Percentiles rank a stretch among this genome's conserved stretches.
Evolutionary conservation across 2,113 vertebrate species (phyloP).

Genomic region (Callipepla californica): DNA sequence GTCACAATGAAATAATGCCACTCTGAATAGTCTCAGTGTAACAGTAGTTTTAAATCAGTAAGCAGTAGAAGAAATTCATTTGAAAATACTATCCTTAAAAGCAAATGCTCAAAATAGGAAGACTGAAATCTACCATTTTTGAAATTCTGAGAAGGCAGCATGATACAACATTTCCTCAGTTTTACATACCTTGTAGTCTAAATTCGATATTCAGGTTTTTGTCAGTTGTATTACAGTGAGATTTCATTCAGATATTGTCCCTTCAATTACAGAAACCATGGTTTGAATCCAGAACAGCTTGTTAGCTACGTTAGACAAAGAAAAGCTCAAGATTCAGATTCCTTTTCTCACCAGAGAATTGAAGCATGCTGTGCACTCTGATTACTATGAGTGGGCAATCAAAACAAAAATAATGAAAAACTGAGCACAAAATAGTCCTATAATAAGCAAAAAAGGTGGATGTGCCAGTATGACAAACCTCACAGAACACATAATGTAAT

Average conservation of each 20-base stretch:
- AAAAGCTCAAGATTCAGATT: slow-evolving; percentile 2
- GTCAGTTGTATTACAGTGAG: not conserved
- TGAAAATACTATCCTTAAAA: not conserved
- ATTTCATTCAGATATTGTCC: not conserved
- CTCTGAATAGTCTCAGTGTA: not conserved
- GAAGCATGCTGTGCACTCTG: not conserved
- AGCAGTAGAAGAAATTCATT: not conserved
- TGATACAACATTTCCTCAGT: not conserved
- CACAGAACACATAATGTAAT: not conserved
- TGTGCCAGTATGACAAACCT: not conserved
- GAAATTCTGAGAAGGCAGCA: not conserved
- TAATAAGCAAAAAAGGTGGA: not conserved
- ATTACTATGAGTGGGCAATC: not conserved
- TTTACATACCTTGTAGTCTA: not conserved
- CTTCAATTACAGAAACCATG: slow-evolving; percentile 13
- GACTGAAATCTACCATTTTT: not conserved
- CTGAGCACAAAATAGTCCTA: not conserved
- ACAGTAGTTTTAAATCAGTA: not conserved
- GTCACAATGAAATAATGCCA: not conserved
- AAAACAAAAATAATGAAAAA: slow-evolving; percentile 21
- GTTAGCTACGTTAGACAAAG: not conserved
- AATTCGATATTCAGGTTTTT: not conserved
- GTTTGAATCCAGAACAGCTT: slow-evolving; percentile 8
- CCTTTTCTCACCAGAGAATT: not conserved
- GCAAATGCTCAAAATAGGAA: not conserved